These are phyloP conservation scores for Drosophila maculinotata DNA, from an alignment of 2,888 invertebrate species.

Conservation along the genomic window DNA sequence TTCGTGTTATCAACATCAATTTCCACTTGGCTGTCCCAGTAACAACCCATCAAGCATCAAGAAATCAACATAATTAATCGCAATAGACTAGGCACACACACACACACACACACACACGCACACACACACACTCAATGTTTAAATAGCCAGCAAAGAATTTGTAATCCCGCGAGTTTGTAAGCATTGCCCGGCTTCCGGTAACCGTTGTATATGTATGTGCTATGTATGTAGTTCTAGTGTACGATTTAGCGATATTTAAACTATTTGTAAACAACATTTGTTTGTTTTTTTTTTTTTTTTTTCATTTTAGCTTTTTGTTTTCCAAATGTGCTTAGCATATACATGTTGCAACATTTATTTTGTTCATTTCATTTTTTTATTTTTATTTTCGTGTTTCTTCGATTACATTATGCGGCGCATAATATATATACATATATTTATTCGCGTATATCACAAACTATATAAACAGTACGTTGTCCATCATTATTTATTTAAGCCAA, in stretches of 20 bases:
- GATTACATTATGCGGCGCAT: not conserved
- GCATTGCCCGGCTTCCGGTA: slow-evolving; percentile 31
- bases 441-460: slow-evolving; percentile 24
- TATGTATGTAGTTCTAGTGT: slow-evolving; percentile 27
- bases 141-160: slow-evolving; percentile 28
- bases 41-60: slow-evolving; percentile 11
- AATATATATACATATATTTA: not conserved
- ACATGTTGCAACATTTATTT: slow-evolving; percentile 1
- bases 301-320: not conserved
- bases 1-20: slow-evolving; percentile 27
- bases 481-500: slow-evolving; percentile 37
- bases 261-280: slow-evolving; percentile 16
- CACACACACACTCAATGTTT: slow-evolving; percentile 14
- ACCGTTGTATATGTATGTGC: slow-evolving; percentile 27
- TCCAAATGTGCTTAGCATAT: slow-evolving; percentile 55
- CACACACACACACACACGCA: slow-evolving; percentile 1
- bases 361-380: not conserved
- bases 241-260: slow-evolving; percentile 20
- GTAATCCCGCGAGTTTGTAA: slow-evolving; percentile 31
- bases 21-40: slow-evolving; percentile 16
- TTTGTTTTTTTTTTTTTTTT: slow-evolving; percentile 10
- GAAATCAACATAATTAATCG: slow-evolving; percentile 13
- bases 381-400: slow-evolving; percentile 6
- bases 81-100: slow-evolving; percentile 39
- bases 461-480: slow-evolving; percentile 9